phyloP scores from a whole-genome alignment of 2,113 vertebrate species.

The Sceloporus tristichus region DNA sequence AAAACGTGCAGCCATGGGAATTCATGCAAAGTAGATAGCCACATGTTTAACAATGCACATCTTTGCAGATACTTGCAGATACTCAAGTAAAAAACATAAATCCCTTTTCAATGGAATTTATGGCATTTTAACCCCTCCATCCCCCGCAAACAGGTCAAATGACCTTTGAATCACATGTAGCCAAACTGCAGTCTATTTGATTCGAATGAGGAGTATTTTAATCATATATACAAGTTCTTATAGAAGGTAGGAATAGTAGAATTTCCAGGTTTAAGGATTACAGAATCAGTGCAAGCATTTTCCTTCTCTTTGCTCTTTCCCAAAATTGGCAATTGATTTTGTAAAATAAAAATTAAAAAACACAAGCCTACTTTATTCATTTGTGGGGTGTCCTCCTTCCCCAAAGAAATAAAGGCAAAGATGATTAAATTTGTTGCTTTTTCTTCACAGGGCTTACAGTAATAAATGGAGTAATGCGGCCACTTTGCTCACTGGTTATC shows the following conservation, averaged over 20 bases:
- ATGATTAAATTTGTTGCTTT: not conserved
- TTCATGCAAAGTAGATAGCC: no score
- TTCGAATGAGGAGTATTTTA: no score
- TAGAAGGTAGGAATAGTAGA: not conserved
- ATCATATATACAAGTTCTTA: not conserved
- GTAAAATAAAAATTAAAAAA: not conserved
- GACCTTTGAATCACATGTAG: no score
- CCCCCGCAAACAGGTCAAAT: no score
- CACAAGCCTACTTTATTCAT: not conserved
- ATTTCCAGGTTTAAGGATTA: not conserved
- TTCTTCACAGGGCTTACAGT: constrained; percentile 1
- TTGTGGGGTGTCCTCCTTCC: not conserved
- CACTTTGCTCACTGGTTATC: not conserved
- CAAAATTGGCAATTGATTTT: not conserved
- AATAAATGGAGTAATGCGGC: not conserved
- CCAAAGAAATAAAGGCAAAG: not conserved
- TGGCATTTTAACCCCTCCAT: no score
- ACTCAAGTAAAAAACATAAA: no score
- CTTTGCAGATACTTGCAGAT: no score
- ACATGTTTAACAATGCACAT: no score
- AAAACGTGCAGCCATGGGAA: no score
- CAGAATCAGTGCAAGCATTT: not conserved
- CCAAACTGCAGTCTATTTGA: no score
- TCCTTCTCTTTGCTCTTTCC: not conserved
- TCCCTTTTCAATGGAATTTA: no score